Evolutionary conservation across 1,140 invertebrate species (phyloP).

Genomic region (Grapholita molesta): DNA sequence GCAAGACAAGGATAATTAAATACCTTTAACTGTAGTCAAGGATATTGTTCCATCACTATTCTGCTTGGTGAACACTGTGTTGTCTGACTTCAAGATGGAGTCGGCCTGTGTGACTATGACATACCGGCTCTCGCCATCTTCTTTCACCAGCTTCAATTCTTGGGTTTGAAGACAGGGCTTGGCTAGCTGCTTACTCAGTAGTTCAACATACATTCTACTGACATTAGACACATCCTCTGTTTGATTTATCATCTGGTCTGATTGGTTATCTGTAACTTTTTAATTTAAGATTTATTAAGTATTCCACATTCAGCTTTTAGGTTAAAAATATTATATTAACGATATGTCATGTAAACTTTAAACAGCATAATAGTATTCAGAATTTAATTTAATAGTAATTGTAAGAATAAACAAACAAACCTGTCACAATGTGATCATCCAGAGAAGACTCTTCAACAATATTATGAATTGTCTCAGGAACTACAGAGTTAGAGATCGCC

Average conservation of each 20-base stretch:
- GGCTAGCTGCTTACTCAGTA: conserved; percentile 44
- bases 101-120: conserved; percentile 46
- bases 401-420: neutral
- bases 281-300: neutral
- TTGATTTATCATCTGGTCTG: neutral
- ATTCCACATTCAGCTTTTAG: no score
- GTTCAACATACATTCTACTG: conserved; percentile 54
- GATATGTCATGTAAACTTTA: no score
- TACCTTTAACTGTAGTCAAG: conserved; percentile 54
- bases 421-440: neutral
- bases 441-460: neutral
- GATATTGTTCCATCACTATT: conserved; percentile 70
- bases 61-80: conserved; percentile 58
- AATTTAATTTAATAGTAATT: neutral
- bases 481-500: conserved; percentile 10
- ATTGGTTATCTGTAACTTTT: conserved; percentile 2
- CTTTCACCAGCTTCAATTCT: conserved; percentile 55
- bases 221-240: neutral
- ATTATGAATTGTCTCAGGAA: conserved; percentile 18
- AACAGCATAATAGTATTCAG: no score
- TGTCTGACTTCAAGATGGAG: conserved; percentile 33
- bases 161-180: conserved; percentile 47
- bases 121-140: conserved; percentile 51
- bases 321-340: no score
- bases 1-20: neutral